Evolutionary conservation across 2,888 invertebrate species (phyloP), one percentile per base, ranked within the genome.

Genomic region (Uloborus plumipes): DNA sequence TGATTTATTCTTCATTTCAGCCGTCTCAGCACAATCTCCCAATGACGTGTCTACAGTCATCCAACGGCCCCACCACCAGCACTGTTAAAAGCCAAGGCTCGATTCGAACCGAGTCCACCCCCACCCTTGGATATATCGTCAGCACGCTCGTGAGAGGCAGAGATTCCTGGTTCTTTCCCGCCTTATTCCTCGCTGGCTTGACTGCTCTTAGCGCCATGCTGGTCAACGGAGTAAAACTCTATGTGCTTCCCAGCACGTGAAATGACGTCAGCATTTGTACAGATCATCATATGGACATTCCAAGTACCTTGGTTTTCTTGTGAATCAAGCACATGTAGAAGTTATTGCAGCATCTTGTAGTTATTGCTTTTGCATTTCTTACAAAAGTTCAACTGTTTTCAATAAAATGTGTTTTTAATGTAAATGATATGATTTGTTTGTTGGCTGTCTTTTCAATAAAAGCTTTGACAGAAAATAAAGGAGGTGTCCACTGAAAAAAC

Each of bases 1-100:
- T 11, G 39, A 39, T 20, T 31, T 15, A 20, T 26, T 16, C 14
- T 53, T 20, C 39, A 39, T 53, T 64, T 20, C 62, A 65, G 73
- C 9, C 15, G 7, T 59, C n/a, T 3, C n/a, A 7, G 9, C 64
- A 39, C 14, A 13, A 2, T 1, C 2, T n/a, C n/a, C 31, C 14
- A 65, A 79, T 79, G 79, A 79, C 79, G n/a, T 61, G 79, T 20
- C 18, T 67, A 4, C 72, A 79, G n/a, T 39, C 50, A n/a, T 14
- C 50, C 26, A n/a, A 65, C 2, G 61, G 49, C 0, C 13, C 51
- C 16, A 6, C 39, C 9, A 22, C 74, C 1, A 26, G 55, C 39
- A 59, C 7, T 59, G 16, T 9, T 15, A 7, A 16, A 26, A 9
- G 67, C 55, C 13, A 47, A 15, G 61, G 72, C 1, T 26, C 55